Evolutionary conservation across 2,797 vertebrate genomes (phyloP), one percentile per base, ranked within the genome.

Genomic region (Gephyroberyx darwinii): DNA sequence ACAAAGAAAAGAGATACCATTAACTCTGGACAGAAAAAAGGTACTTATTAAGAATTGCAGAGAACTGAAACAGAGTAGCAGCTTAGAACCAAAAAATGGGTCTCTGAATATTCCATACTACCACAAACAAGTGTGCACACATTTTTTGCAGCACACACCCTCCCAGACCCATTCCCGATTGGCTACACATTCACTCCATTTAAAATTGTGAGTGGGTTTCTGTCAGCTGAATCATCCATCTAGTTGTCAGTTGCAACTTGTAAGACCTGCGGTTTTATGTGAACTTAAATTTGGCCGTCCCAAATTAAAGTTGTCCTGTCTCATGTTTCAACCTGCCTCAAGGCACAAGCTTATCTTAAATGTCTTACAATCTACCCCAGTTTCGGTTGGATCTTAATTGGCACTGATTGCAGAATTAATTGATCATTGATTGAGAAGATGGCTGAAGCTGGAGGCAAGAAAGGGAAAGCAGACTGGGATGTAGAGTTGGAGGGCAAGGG

Each of bases 161-260:
- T 58, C 19, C 39, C 31, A 16, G 31, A 56, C 2, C 47, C 17
- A 19, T 50, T 50, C 14, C 14, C 16, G 13, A 55, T 14, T 55
- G 53, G 26, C 26, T 55, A 55, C n/a, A 14, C 19, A 22, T 6
- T 41, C 54, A 56, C 30, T 8, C 9, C 57, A 12, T 59, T 59
- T 14, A 41, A 43, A 59, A 8, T 59, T 59, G 12, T 4, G 37
- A 41, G 22, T 22, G 17, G 16, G 39, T 59, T 6, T 8, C 30
- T 56, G 54, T 35, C 54, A 56, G 31, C 54, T 56, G 26, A 56
- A 22, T 59, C n/a, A 59, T 41, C 35, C 5, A 13, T 43, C 57
- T 14, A 26, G 37, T 41, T 20, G n/a, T 31, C 52, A 54, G 30
- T 39, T 54, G 31, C 31, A 56, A 8, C 30, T 31, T 56, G 16